phyloP scores from a whole-genome alignment of 2,888 invertebrate genomes.

The Zaprionus obscuricornis region DNA sequence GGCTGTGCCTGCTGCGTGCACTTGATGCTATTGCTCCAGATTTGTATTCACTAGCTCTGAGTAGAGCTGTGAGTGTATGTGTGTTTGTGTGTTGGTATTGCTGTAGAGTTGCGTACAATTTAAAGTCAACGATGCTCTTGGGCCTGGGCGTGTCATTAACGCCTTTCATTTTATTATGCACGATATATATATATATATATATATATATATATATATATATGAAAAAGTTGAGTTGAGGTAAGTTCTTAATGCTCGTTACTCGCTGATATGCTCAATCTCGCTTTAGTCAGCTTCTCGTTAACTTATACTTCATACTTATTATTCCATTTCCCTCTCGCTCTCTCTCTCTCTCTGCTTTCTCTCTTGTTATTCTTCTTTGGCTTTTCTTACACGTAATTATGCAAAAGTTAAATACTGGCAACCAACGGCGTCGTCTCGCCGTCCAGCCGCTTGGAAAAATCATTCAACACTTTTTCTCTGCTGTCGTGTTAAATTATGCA shows the following conservation, averaged over 20 bases:
- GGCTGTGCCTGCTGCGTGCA: conserved; percentile 52
- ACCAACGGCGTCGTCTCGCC: conserved; percentile 37
- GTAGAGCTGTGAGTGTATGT: conserved; percentile 12
- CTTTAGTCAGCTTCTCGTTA: conserved; percentile 18
- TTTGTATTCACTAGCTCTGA: conserved; percentile 38
- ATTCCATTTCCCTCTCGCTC: conserved; percentile 40
- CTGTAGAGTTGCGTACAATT: conserved; percentile 18
- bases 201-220: background rate
- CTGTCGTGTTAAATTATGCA: conserved; percentile 66
- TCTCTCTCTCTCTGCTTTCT: conserved; percentile 10
- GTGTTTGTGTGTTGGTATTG: conserved; percentile 7
- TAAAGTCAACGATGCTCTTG: conserved; percentile 54
- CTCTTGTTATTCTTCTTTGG: conserved; percentile 25
- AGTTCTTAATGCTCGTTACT: conserved; percentile 27
- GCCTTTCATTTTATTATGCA: conserved; percentile 20
- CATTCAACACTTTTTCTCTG: conserved; percentile 56
- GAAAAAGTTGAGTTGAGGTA: conserved; percentile 33
- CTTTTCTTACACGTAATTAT: conserved; percentile 68
- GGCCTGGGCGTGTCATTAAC: conserved; percentile 32
- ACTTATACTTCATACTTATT: too few relatives aligned
- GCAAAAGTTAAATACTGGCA: conserved; percentile 67
- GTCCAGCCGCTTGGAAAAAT: conserved; percentile 59
- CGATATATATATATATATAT: too few relatives aligned
- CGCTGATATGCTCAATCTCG: conserved; percentile 6
- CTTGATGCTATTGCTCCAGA: conserved; percentile 76